A percentile compares a stretch with the other conserved stretches of the same genome.
These are phyloP conservation scores for Nematolebias whitei DNA, from an alignment of 2,113 vertebrate genomes.

Conservation along the genomic window DNA sequence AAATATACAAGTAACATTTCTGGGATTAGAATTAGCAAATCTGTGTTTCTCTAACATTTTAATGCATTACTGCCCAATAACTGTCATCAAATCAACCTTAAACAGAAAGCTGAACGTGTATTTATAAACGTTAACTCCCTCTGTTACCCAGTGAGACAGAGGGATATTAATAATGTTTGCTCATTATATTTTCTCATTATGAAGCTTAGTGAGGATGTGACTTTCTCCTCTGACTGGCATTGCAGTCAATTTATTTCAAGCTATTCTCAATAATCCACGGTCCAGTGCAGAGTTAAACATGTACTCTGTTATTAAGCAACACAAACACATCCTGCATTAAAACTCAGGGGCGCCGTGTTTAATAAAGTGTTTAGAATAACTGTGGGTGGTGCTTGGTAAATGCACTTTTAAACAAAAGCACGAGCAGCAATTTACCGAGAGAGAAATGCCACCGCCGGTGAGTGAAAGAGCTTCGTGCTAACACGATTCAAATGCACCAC, in stretches of 20 bases:
- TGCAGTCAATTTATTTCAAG: constrained; percentile 66
- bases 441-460: constrained; percentile 49
- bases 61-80: background rate
- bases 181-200: constrained; percentile 25
- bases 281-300: constrained; percentile 73
- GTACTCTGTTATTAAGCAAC: constrained; percentile 65
- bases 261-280: constrained; percentile 57
- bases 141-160: background rate
- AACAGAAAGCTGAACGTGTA: background rate
- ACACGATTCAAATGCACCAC: constrained; percentile 49
- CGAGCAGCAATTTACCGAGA: constrained; percentile 56
- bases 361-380: constrained; percentile 66
- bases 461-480: constrained; percentile 61
- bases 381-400: constrained; percentile 32
- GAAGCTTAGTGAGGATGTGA: constrained; percentile 20
- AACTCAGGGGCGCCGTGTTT: constrained; percentile 59
- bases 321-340: constrained; percentile 63
- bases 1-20: background rate
- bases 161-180: constrained; percentile 2
- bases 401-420: constrained; percentile 41
- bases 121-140: constrained; percentile 11
- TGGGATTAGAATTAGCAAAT: background rate
- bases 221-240: constrained; percentile 31
- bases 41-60: background rate
- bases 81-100: background rate